Percentiles rank a stretch among this genome's conserved stretches.
Conservation (phyloP, 1,140 invertebrate genomes). For the Mercenaria mercenaria region DNA sequence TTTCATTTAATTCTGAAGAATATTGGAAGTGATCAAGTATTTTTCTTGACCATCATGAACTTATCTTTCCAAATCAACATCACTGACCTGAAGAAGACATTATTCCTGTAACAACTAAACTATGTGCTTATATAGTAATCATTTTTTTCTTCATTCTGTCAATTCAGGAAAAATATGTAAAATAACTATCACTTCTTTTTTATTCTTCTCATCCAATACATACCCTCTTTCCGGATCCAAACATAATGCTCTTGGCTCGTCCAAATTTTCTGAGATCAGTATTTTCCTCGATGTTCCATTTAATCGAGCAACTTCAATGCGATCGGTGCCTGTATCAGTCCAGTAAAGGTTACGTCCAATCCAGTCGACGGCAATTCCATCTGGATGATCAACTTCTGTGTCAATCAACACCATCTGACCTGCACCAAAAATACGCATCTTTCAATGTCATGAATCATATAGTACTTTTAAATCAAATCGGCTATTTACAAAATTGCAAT, state of each 20-base stretch:
- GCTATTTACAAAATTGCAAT: too few species aligned
- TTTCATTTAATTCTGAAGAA: too few species aligned
- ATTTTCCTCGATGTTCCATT: conserved; percentile 92
- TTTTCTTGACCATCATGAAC: too few species aligned
- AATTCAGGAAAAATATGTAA: neutral
- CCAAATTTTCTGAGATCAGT: conserved; percentile 92
- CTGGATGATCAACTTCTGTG: conserved; percentile 91
- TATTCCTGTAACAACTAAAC: too few species aligned
- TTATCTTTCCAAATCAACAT: too few species aligned
- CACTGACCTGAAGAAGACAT: too few species aligned
- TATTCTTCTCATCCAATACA: neutral
- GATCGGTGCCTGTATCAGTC: conserved; percentile 96
- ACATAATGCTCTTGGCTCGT: conserved; percentile 97
- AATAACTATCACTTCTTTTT: neutral
- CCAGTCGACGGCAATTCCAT: conserved; percentile 98
- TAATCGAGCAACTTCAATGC: conserved; percentile 96
- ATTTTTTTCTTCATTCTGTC: too few species aligned
- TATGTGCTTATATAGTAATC: too few species aligned
- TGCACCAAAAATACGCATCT: conserved; percentile 70
- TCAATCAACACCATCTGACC: conserved; percentile 80
- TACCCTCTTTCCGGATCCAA: conserved; percentile 96
- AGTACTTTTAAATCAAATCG: too few species aligned
- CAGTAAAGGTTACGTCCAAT: conserved; percentile 97
- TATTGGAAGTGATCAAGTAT: too few species aligned
- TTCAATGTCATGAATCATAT: too few species aligned